Conservation (phyloP, 2,113 vertebrate genomes). For the Dascyllus trimaculatus region DNA sequence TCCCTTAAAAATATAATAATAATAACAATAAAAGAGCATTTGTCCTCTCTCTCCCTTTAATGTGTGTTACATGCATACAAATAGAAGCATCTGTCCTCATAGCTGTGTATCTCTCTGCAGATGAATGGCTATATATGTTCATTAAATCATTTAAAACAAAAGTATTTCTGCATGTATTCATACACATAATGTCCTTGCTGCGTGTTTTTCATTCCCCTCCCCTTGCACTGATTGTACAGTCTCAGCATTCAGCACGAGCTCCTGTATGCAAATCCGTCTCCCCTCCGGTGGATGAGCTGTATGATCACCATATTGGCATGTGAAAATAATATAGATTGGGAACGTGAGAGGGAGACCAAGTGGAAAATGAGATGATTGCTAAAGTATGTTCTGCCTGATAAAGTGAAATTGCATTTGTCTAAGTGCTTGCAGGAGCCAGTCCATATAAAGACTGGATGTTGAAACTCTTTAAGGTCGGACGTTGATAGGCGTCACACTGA, state of each 20-base stretch:
- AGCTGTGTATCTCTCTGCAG: too few relatives aligned
- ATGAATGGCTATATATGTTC: too few relatives aligned
- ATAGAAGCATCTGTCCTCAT: too few relatives aligned
- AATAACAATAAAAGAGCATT: too few relatives aligned
- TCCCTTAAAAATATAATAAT: too few relatives aligned
- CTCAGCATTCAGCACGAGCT: slow-evolving; percentile 32
- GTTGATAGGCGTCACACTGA: not conserved
- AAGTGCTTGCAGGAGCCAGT: slow-evolving; percentile 52
- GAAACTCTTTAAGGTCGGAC: slow-evolving; percentile 44
- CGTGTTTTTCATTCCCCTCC: not conserved
- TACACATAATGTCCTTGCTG: not conserved
- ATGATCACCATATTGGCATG: slow-evolving; percentile 58
- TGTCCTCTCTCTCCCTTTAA: too few relatives aligned
- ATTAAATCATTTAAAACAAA: too few relatives aligned
- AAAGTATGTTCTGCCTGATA: slow-evolving; percentile 63
- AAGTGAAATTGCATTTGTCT: slow-evolving; percentile 72
- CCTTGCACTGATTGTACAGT: slow-evolving; percentile 10
- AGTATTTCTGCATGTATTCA: not conserved
- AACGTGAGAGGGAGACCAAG: slow-evolving; percentile 64
- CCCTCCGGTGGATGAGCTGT: slow-evolving; percentile 43
- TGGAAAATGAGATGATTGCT: slow-evolving; percentile 79
- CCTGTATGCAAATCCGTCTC: slow-evolving; percentile 49
- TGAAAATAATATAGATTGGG: slow-evolving; percentile 73
- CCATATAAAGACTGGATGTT: slow-evolving; percentile 20
- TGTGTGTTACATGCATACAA: too few relatives aligned